Evolutionary conservation across 2,888 invertebrate species (phyloP).

Genomic region (Temnothorax ravouxi): DNA sequence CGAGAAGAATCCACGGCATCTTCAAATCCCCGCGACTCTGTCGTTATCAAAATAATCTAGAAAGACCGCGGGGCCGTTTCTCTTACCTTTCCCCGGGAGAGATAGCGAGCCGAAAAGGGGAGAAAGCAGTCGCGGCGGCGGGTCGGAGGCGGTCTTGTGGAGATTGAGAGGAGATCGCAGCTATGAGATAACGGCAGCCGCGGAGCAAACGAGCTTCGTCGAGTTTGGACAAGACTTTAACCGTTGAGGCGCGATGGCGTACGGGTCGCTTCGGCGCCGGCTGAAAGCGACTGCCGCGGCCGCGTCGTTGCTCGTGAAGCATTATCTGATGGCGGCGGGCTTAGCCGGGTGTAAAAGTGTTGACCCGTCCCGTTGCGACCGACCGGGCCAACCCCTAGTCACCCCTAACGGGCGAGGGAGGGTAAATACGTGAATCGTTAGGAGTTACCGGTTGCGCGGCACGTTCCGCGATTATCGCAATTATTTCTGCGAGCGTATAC

Average conservation of each 20-base stretch:
- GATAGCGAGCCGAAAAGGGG: slow-evolving; percentile 11
- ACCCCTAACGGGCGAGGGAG: slow-evolving; percentile 39
- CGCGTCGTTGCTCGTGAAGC: slow-evolving; percentile 49
- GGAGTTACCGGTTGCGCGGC: slow-evolving; percentile 49
- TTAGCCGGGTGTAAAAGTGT: slow-evolving; percentile 69
- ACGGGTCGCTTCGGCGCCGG: slow-evolving; percentile 59
- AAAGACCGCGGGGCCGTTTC: slow-evolving; percentile 31
- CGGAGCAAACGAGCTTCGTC: slow-evolving; percentile 73
- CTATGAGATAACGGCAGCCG: slow-evolving; percentile 66
- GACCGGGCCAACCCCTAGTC: slow-evolving; percentile 4
- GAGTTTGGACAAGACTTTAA: slow-evolving; percentile 76
- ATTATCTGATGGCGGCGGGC: slow-evolving; percentile 73
- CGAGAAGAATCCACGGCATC: slow-evolving; percentile 7
- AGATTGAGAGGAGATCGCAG: slow-evolving; percentile 66
- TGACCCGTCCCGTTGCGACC: slow-evolving; percentile 64
- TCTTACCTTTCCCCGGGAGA: slow-evolving; percentile 26
- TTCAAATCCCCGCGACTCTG: slow-evolving; percentile 20
- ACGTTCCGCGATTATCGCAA: slow-evolving; percentile 66
- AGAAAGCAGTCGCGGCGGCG: slow-evolving; percentile 48
- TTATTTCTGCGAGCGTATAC: slow-evolving; percentile 52
- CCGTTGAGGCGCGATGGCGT: slow-evolving; percentile 65
- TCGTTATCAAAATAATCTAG: slow-evolving; percentile 62
- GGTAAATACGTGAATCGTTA: slow-evolving; percentile 71
- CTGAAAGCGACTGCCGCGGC: slow-evolving; percentile 68
- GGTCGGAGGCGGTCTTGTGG: slow-evolving; percentile 12